phyloP scores from a whole-genome alignment of 2,797 vertebrate genomes.

The Melanotaenia nigrans region DNA sequence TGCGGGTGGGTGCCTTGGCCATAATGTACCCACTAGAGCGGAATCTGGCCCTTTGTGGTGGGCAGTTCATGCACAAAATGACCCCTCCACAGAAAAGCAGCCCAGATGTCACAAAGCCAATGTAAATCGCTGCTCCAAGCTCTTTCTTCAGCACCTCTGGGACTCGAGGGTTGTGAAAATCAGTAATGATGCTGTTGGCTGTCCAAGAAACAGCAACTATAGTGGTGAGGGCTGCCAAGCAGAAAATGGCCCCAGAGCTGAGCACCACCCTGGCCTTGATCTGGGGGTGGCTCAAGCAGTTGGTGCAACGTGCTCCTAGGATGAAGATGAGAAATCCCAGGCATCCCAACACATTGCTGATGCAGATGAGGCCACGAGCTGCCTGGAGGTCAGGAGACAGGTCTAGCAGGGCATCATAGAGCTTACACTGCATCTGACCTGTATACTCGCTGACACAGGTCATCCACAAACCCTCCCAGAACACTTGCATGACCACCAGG shows the following conservation, averaged over 20 bases:
- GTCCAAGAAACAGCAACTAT: constrained; percentile 87
- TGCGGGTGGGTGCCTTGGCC: constrained; percentile 63
- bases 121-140: constrained; percentile 87
- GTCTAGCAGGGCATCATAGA: constrained; percentile 87
- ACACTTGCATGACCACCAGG: constrained; percentile 89
- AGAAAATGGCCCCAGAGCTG: constrained; percentile 80
- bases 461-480: constrained; percentile 93
- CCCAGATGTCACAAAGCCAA: constrained; percentile 85
- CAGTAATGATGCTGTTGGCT: constrained; percentile 84
- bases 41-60: constrained; percentile 53
- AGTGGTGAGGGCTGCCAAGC: constrained; percentile 79
- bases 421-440: constrained; percentile 90
- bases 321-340: constrained; percentile 84
- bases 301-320: constrained; percentile 84
- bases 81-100: constrained; percentile 84
- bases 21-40: constrained; percentile 73
- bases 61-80: constrained; percentile 81
- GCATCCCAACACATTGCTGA: constrained; percentile 82
- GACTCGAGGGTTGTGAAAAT: constrained; percentile 88
- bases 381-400: constrained; percentile 86
- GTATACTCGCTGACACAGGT: constrained; percentile 88
- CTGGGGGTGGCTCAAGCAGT: constrained; percentile 79
- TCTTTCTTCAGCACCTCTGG: constrained; percentile 87
- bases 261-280: constrained; percentile 81
- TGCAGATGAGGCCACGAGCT: constrained; percentile 83